Evolutionary conservation across 2,888 invertebrate species (phyloP), one percentile per base, ranked within the genome.

Genomic region (Yponomeuta cagnagella): DNA sequence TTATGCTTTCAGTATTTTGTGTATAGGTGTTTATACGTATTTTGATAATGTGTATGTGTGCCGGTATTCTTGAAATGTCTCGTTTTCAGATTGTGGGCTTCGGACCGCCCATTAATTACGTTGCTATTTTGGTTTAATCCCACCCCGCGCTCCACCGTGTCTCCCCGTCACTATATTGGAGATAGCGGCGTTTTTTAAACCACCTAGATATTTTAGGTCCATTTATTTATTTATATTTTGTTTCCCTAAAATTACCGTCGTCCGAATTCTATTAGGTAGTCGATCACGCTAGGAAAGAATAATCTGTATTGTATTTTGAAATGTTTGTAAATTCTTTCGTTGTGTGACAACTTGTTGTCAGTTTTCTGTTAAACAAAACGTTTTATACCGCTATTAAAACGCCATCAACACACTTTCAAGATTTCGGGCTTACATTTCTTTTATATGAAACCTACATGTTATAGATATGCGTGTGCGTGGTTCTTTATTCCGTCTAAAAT

Each of bases 91-190:
- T 86, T 86, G 86, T 86, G 87, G 83, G 82, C 80, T 84, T 83
- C 79, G 76, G 82, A 82, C 82, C 83, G 80, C 77, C 82, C 84
- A 89, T 90, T 89, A 89, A 89, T 90, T 89, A 87, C 79, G 68
- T 76, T 73, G 85, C 86, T 91, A 90, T 91, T 91, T 90, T 80
- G 74, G 89, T 87, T 80, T 87, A 89, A 90, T 90, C 90, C 88
- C 77, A 84, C 85, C 84, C 84, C 80, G 84, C 83, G 82, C 84
- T 80, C 78, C 75, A 79, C 80, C 43, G 43, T 82, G 83, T 83
- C 85, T 83, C 77, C 78, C 82, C 81, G 82, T 85, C 86, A 87
- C 82, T 78, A 78, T 81, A 78, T 81, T 77, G 80, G 82, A 81
- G 79, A 79, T 75, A 75, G 75, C 76, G 73, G 15, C 52, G 52